These are phyloP conservation scores for Drosophila tristis DNA, from an alignment of 1,140 invertebrate species.

Conservation along the genomic window DNA sequence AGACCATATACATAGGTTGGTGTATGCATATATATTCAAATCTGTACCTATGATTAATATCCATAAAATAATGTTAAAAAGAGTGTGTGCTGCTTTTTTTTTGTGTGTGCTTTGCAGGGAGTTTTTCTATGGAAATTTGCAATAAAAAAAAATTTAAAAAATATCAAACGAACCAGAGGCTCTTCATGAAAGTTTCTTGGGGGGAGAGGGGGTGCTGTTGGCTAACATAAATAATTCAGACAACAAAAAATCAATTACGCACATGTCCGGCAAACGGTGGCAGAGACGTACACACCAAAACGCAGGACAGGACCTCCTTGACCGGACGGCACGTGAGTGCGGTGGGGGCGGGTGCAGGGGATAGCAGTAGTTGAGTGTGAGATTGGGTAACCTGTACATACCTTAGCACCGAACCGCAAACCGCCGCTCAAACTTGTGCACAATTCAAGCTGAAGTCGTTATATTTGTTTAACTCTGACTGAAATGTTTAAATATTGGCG, in stretches of 20 bases:
- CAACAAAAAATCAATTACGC: conserved; percentile 36
- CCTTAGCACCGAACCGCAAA: background rate
- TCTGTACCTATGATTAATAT: conserved; percentile 43
- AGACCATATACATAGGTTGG: background rate
- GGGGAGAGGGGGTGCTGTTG: background rate
- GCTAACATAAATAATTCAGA: conserved; percentile 32
- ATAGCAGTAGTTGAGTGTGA: too few species aligned
- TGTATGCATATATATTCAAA: conserved; percentile 9
- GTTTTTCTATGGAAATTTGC: conserved; percentile 48
- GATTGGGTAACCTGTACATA: conserved; percentile 11
- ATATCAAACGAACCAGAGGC: background rate
- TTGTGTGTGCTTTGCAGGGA: background rate
- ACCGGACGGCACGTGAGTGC: too few species aligned
- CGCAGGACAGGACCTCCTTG: too few species aligned
- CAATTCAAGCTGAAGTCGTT: conserved; percentile 13
- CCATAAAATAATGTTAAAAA: conserved; percentile 43
- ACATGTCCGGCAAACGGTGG: conserved; percentile 30
- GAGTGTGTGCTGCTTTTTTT: conserved; percentile 8
- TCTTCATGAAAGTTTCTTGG: background rate
- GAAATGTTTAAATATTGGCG: conserved; percentile 24
- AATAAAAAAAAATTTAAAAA: conserved; percentile 30
- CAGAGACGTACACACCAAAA: too few species aligned
- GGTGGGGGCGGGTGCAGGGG: too few species aligned
- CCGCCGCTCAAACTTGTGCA: conserved; percentile 11
- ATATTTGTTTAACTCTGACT: conserved; percentile 15